These are phyloP conservation scores for Zeuzera pyrina DNA, from an alignment of 2,888 invertebrate genomes.

Conservation along the genomic window DNA sequence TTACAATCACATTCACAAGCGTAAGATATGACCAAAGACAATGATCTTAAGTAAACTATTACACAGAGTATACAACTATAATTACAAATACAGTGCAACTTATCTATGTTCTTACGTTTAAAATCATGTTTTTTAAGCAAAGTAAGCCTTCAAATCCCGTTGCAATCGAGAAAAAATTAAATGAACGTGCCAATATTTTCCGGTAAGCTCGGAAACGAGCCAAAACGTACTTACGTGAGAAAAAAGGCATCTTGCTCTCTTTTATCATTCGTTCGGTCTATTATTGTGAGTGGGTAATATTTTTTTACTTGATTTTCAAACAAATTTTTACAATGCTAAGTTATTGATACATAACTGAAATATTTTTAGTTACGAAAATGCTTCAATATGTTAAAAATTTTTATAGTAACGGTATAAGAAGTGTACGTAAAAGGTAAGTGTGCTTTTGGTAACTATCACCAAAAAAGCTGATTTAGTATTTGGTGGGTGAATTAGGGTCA, in stretches of 20 bases:
- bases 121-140: too few species aligned
- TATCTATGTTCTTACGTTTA: too few species aligned
- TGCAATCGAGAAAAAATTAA: conserved; percentile 23
- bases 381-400: too few species aligned
- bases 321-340: too few species aligned
- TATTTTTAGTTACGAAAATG: too few species aligned
- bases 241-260: conserved; percentile 25
- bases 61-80: conserved; percentile 5
- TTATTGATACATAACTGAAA: too few species aligned
- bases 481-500: neutral
- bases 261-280: conserved; percentile 34
- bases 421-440: too few species aligned
- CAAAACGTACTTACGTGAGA: conserved; percentile 39
- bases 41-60: neutral
- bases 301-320: too few species aligned
- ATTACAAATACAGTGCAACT: too few species aligned
- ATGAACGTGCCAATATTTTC: conserved; percentile 31
- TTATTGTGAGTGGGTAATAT: conserved; percentile 31
- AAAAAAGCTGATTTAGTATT: neutral
- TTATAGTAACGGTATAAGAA: too few species aligned
- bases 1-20: too few species aligned
- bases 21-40: neutral
- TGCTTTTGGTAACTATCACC: too few species aligned
- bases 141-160: conserved; percentile 17
- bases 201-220: conserved; percentile 37